Percentiles rank a stretch among this genome's conserved stretches.
Evolutionary conservation across 2,888 invertebrate species (phyloP).

Genomic region (Seira ritae): DNA sequence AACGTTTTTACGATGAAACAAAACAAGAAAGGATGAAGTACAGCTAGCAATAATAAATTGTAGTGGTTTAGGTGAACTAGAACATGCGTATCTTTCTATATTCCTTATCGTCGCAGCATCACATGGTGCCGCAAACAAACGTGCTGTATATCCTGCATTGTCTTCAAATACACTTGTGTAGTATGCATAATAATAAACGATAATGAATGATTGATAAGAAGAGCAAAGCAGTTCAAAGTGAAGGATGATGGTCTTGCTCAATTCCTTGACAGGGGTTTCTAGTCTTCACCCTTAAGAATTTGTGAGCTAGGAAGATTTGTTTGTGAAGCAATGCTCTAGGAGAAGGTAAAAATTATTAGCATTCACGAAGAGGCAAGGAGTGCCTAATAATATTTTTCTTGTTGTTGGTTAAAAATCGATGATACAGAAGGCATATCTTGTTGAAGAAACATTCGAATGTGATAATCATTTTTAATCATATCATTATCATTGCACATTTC

Average conservation of each 20-base stretch:
- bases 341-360: constrained; percentile 15
- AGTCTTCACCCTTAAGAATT: no score
- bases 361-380: not conserved
- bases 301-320: not conserved
- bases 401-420: no score
- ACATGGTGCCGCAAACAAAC: constrained; percentile 22
- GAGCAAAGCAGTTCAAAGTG: constrained; percentile 62
- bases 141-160: constrained; percentile 11
- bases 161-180: constrained; percentile 20
- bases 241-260: constrained; percentile 51
- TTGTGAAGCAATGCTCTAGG: constrained; percentile 20
- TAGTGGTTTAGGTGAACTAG: constrained; percentile 6
- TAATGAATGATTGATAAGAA: constrained; percentile 30
- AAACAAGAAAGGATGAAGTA: constrained; percentile 33
- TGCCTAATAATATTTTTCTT: not conserved
- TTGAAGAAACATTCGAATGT: no score
- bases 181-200: constrained; percentile 13
- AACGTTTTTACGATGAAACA: constrained; percentile 34
- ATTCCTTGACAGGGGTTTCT: constrained; percentile 52
- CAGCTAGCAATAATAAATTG: constrained; percentile 35
- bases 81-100: not conserved
- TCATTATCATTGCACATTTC: no score
- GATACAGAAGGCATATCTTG: no score
- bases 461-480: no score
- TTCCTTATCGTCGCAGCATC: constrained; percentile 25